Evolutionary conservation across 2,888 invertebrate species (phyloP).

Genomic region (Tipula unca): DNA sequence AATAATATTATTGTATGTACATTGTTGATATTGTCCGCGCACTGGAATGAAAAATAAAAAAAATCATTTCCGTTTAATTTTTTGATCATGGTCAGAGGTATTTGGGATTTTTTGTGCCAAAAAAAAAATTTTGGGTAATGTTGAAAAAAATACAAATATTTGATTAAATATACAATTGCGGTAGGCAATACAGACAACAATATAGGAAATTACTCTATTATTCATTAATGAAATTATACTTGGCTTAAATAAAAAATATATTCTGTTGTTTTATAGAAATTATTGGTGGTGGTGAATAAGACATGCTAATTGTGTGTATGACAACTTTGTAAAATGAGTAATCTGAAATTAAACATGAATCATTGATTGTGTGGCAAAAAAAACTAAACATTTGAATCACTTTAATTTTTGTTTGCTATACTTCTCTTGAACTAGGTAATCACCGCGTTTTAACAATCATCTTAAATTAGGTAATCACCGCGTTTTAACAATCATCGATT

Average conservation of each 20-base stretch:
- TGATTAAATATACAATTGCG: not conserved
- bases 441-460: too few species aligned
- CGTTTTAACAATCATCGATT: too few species aligned
- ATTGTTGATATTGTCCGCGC: not conserved
- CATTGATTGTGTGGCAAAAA: too few species aligned
- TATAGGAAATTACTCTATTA: not conserved
- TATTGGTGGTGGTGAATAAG: not conserved
- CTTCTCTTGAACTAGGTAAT: too few species aligned
- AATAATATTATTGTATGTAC: not conserved
- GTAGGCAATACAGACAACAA: not conserved
- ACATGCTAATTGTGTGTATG: not conserved
- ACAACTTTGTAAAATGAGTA: too few species aligned
- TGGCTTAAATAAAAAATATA: not conserved
- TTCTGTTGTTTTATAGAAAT: not conserved
- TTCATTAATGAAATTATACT: not conserved
- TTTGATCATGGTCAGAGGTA: not conserved
- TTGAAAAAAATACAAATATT: not conserved
- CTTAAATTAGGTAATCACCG: too few species aligned
- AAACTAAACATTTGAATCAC: too few species aligned
- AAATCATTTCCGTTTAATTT: constrained; percentile 4
- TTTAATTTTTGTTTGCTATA: too few species aligned
- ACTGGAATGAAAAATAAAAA: not conserved
- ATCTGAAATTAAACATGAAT: too few species aligned
- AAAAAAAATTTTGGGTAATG: not conserved
- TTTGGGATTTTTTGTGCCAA: not conserved